A percentile compares a stretch with the other conserved stretches of the same genome.
phyloP scores from a whole-genome alignment of 1,140 invertebrate species.

The Xylocopa sonorina region DNA sequence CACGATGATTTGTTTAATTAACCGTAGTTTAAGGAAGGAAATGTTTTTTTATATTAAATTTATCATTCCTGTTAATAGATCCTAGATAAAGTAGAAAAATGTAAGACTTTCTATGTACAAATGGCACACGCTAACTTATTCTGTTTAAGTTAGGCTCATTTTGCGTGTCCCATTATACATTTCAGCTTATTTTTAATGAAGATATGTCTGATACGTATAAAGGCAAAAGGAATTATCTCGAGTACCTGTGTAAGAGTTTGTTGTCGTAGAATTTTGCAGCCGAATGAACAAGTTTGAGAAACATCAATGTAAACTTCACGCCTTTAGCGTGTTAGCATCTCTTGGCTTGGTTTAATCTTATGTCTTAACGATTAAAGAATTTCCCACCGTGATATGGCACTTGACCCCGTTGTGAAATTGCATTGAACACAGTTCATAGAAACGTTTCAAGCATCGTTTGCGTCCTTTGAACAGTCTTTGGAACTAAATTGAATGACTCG shows the following conservation, averaged over 20 bases:
- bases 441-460: constrained; percentile 35
- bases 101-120: constrained; percentile 18
- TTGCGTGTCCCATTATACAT: not conserved
- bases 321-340: constrained; percentile 73
- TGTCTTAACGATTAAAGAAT: constrained; percentile 57
- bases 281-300: constrained; percentile 39
- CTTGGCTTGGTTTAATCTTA: constrained; percentile 77
- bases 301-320: constrained; percentile 32
- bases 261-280: not conserved
- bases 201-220: constrained; percentile 7
- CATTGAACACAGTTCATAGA: constrained; percentile 37
- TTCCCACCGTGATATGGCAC: constrained; percentile 62
- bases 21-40: too few species aligned
- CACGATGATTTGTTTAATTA: too few species aligned
- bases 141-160: not conserved
- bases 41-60: too few species aligned
- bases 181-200: not conserved
- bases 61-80: not conserved
- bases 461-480: constrained; percentile 75
- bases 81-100: too few species aligned
- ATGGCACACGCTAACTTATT: not conserved
- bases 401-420: constrained; percentile 53
- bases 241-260: not conserved
- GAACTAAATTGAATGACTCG: constrained; percentile 66
- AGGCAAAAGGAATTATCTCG: not conserved